Evolutionary conservation across 2,113 vertebrate species (phyloP).

Genomic region (Brachyistius frenatus): DNA sequence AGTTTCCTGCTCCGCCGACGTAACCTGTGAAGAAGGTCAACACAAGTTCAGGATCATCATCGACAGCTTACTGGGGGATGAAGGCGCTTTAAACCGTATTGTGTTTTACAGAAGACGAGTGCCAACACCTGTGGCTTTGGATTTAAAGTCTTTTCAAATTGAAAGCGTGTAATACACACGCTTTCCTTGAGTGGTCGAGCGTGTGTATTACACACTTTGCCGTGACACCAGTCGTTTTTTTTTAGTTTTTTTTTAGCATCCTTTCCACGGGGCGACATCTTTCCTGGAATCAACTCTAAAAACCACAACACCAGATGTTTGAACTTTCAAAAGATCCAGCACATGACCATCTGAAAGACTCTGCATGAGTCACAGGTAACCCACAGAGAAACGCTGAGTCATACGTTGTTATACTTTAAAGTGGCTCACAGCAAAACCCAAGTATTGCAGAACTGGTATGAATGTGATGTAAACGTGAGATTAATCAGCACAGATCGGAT

Average conservation of each 20-base stretch:
- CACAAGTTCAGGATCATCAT: slow-evolving; percentile 6
- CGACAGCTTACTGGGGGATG: background rate
- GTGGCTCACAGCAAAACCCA: background rate
- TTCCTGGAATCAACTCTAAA: slow-evolving; percentile 46
- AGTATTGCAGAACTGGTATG: background rate
- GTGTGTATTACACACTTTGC: no score
- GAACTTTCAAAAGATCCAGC: no score
- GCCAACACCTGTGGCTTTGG: no score
- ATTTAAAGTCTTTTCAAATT: no score
- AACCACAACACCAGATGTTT: slow-evolving; percentile 9
- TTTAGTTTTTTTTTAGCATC: background rate
- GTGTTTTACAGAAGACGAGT: no score
- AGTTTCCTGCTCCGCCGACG: slow-evolving; percentile 68
- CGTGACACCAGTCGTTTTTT: background rate
- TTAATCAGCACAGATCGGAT: background rate
- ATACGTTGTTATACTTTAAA: background rate
- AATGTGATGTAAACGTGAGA: background rate
- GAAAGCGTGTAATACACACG: no score
- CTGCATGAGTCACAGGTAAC: background rate
- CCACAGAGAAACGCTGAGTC: background rate
- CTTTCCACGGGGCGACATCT: background rate
- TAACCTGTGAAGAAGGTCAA: slow-evolving; percentile 72
- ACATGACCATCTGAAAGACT: background rate
- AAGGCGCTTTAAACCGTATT: no score
- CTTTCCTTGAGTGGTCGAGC: no score